phyloP scores from a whole-genome alignment of 2,797 vertebrate genomes.

The Poecilia wingei region DNA sequence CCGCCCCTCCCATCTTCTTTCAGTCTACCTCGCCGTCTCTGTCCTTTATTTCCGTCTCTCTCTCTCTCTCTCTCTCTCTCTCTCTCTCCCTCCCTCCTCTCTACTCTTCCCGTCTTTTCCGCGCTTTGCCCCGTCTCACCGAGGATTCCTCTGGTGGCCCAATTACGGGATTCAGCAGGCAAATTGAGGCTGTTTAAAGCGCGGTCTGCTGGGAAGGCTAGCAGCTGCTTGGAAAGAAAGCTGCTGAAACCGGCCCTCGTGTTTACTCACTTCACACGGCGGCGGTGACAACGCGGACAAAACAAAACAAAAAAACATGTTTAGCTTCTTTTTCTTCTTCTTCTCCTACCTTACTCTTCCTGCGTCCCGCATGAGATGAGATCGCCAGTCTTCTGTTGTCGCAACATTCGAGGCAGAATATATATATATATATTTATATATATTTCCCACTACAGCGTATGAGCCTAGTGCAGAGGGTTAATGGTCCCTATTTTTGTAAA shows the following conservation, averaged over 20 bases:
- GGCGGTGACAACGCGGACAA: constrained; percentile 43
- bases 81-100: not conserved
- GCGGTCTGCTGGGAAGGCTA: constrained; percentile 83
- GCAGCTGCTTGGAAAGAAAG: constrained; percentile 81
- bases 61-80: not conserved
- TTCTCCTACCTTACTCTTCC: constrained; percentile 54
- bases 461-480: constrained; percentile 91
- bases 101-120: constrained; percentile 72
- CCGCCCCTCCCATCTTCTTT: constrained; percentile 57
- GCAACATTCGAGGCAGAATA: constrained; percentile 40
- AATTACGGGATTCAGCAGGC: constrained; percentile 85
- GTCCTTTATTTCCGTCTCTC: constrained; percentile 61
- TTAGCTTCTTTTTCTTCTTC: constrained; percentile 28
- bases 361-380: constrained; percentile 53
- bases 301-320: constrained; percentile 1
- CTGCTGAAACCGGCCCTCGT: constrained; percentile 72
- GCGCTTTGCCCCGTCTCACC: constrained; percentile 82
- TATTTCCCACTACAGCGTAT: constrained; percentile 37
- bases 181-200: constrained; percentile 87
- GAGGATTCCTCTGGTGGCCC: constrained; percentile 86
- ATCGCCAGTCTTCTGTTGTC: constrained; percentile 47
- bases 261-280: constrained; percentile 74
- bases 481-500: constrained; percentile 99
- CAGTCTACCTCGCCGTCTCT: constrained; percentile 62
- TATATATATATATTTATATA: too few relatives aligned